Evolutionary conservation across 92 coral and sea anemone genomes (phyloP).

Genomic region (Virgularia gustaviana): DNA sequence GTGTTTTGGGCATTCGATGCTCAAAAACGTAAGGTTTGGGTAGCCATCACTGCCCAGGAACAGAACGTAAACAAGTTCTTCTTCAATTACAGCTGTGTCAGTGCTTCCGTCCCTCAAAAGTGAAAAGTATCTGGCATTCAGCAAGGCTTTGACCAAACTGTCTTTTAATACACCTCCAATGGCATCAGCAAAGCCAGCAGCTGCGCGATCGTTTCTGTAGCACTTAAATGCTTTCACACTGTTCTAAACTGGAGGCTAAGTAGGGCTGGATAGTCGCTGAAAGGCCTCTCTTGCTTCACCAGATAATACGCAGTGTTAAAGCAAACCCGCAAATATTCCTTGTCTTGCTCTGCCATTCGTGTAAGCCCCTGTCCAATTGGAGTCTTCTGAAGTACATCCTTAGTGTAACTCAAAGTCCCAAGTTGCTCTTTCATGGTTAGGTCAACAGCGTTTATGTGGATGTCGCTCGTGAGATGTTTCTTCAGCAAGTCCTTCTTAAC

Average conservation of each 20-base stretch:
- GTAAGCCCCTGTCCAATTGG: background rate
- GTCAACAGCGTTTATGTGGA: background rate
- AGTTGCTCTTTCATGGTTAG: conserved; percentile 1
- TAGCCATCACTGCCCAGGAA: conserved; percentile 3
- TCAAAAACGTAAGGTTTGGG: background rate
- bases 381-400: background rate
- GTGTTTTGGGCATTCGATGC: background rate
- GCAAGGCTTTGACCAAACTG: background rate
- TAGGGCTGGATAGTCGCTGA: background rate
- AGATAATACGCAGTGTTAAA: conserved; percentile 17
- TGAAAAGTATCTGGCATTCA: background rate
- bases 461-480: conserved; percentile 24
- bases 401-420: background rate
- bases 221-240: background rate
- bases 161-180: background rate
- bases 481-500: conserved; percentile 15
- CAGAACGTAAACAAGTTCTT: conserved; percentile 28
- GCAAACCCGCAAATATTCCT: background rate
- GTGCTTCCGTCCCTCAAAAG: conserved; percentile 22
- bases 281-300: conserved; percentile 10
- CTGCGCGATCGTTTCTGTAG: background rate
- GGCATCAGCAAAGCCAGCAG: background rate
- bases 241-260: background rate
- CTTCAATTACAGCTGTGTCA: conserved; percentile 14
- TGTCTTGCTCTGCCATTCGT: background rate